Percentiles rank a stretch among this genome's conserved stretches.
phyloP scores from a whole-genome alignment of 2,888 invertebrate species.

The Ophraella communa region DNA sequence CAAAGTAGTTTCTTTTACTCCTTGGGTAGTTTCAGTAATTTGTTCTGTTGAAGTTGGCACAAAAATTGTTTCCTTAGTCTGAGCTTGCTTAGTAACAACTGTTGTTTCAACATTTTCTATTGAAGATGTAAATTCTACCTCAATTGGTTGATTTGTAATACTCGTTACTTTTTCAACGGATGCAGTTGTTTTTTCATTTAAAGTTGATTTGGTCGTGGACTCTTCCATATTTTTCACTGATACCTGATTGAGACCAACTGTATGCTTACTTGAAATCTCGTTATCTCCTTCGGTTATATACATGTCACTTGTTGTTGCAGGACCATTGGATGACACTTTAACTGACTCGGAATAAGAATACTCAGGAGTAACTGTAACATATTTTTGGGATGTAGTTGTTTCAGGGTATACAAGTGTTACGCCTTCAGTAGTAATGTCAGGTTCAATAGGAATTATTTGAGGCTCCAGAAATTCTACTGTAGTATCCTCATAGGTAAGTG shows the following conservation, averaged over 20 bases:
- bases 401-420: slow-evolving; percentile 35
- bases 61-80: neutral
- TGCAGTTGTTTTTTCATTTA: neutral
- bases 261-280: neutral
- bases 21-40: no score
- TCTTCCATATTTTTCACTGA: neutral
- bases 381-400: slow-evolving; percentile 36
- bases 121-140: neutral
- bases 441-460: neutral
- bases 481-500: neutral
- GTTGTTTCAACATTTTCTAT: neutral
- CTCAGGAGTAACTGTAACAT: slow-evolving; percentile 34
- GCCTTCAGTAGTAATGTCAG: slow-evolving; percentile 32
- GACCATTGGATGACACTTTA: neutral
- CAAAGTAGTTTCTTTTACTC: no score
- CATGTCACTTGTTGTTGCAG: neutral
- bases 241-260: neutral
- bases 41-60: no score
- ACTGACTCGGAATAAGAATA: slow-evolving; percentile 17
- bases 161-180: neutral
- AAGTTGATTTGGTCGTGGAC: neutral
- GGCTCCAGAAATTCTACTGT: neutral
- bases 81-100: no score
- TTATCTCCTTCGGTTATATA: neutral
- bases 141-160: neutral